Evolutionary conservation across 2,797 vertebrate genomes (phyloP), one percentile per base, ranked within the genome.

Genomic region (Centroberyx gerrardi): DNA sequence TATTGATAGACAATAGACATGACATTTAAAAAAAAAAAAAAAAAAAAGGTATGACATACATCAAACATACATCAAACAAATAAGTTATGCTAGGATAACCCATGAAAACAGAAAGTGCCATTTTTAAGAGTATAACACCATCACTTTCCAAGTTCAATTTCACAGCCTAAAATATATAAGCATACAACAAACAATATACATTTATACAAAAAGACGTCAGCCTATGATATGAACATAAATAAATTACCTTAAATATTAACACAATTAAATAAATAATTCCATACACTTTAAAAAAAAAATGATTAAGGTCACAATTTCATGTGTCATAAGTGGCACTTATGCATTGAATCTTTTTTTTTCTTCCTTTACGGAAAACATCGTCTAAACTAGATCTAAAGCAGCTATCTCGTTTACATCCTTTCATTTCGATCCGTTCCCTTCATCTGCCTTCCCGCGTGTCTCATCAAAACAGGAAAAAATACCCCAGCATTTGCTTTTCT

Each of bases 241-340:
- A 90, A 96, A 94, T 61, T 53, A 52, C 86, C 76, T 90, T 89
- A 89, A 91, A 90, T 91, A 91, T 88, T 17, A 91, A 91, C 86
- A 90, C 88, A 90, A 85, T 82, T 78, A 80, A 91, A 92, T 91
- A 91, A 92, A 92, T 91, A 79, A 91, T 84, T 78, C 80, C 69
- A 80, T 89, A 89, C 91, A 91, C 94, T 94, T 96, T 82, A 52
- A 10, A 93, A 94, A 94, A 94, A 95, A 93, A 94, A 90, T 92
- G 85, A 95, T 97, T 97, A 97, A 97, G 95, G 96, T 97, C 96
- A 97, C 96, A 96, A 97, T 95, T 95, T 96, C 75, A 94, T 95
- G 91, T 90, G 90, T 94, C 95, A 96, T 90, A 94, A 96, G 93
- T 94, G 93, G 93, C 95, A 95, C 94, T 95, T 95, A 87, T 85